Base-by-base conservation (phyloP, 2,797 vertebrate genomes). In the Sarcoramphus papa region DNA sequence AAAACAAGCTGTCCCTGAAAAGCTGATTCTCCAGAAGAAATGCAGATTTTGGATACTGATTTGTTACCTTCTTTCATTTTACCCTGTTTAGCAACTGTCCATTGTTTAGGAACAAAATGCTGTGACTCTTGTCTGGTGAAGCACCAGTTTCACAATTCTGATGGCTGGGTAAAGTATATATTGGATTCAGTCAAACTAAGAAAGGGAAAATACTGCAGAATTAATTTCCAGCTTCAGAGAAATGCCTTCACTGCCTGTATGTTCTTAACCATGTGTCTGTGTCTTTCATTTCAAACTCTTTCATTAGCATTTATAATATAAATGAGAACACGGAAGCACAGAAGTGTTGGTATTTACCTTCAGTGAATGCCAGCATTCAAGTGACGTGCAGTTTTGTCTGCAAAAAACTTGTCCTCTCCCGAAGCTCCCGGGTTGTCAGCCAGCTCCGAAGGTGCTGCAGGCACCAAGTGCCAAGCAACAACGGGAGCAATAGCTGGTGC, bases 401-500 rank as follows among this genome's bases (percentile, higher is more conserved):
- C 64, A 83, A 63, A 51, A 24, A 31, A 1, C 62, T 59, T 62
- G 6, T 24, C 70, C 47, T 30, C 51, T 74, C 78, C 57, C 6
- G 0, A 41, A 50, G 57, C 45, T 90, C 33, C 57, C 0, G 0
- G 28, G 40, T 24, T 50, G 8, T 14, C 35, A 10, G 37, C 56
- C 79, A 33, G 76, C 70, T 72, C 76, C 2, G 2, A 5, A 11
- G 31, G 23, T 28, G 79, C 94, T 72, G 78, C 24, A 30, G 57
- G 60, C 23, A 76, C 35, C 11, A 17, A 12, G 15, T 4, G 45
- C 57, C 0, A 1, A 50, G 63, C 56, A n/a, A 6, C 28, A 25
- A 13, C 0, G 2, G 48, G 43, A 40, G 51, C 7, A 6, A 25
- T 1, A 12, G 37, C 45, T 1, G 5, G 6, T 9, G 56, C 4